Base-by-base conservation (phyloP, 2,113 vertebrate genomes). In the Xenopus laevis region DNA sequence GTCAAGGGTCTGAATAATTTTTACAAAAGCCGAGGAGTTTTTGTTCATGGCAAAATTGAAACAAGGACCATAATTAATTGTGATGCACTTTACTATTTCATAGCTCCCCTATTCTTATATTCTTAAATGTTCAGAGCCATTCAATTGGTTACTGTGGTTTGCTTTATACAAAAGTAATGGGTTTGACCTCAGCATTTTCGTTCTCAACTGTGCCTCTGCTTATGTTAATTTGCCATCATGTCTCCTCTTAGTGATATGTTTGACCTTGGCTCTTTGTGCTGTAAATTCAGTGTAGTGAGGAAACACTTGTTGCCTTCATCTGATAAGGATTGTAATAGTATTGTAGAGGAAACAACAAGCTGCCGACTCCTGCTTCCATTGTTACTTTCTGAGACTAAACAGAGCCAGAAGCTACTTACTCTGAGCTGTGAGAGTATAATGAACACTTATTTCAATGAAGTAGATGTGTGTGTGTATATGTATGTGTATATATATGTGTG, bases 191-290 rank as follows among this genome's bases (percentile, higher is more conserved):
- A n/a, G 17, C 53, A n/a, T 55, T 55, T 55, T 16, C 53, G 4
- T 8, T 55, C 16, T 55, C 53, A 17, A 16, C 17, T n/a, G 53
- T 55, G 17, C 16, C 47, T 50, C 12, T 55, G 4, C 9, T 17
- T n/a, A 3, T n/a, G 7, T n/a, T 55, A 55, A 55, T 55, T 3
- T 55, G 30, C 50, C 18, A 0, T 13, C 13, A 17, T 60, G 50
- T 53, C 46, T 64, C 46, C 53, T 17, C 50, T 52, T 44, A 62
- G 58, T 83, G 82, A 87, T 87, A 82, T 77, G 81, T 87, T 84
- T 87, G 85, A 87, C 85, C 85, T 78, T 68, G 79, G 65, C 84
- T 84, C 82, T 82, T 84, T 84, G 81, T 83, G 79, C 80, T 86
- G 83, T 84, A 80, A 78, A 83, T 85, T 86, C 82, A 87, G 58